These are phyloP conservation scores for Epinotia brunnichana DNA, from an alignment of 2,888 invertebrate species.

Conservation along the genomic window DNA sequence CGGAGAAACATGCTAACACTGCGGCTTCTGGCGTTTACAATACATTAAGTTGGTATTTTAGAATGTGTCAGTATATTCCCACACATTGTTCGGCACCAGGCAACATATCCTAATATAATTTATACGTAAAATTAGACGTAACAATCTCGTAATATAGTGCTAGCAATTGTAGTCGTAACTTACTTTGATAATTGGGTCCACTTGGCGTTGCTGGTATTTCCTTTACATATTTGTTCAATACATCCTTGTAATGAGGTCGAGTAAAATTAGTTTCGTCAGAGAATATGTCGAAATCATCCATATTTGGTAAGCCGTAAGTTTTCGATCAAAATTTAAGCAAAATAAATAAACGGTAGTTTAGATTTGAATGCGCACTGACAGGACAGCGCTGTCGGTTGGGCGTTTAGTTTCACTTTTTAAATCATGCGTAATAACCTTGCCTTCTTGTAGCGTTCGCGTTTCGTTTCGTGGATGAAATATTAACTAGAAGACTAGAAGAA, in stretches of 20 bases:
- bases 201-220: conserved; percentile 69
- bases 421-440: neutral
- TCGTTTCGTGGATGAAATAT: conserved; percentile 27
- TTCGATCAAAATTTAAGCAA: neutral
- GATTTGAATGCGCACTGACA: conserved; percentile 23
- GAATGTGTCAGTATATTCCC: conserved; percentile 32
- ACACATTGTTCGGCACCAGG: conserved; percentile 19
- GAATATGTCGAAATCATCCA: conserved; percentile 79
- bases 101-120: conserved; percentile 17
- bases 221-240: conserved; percentile 68
- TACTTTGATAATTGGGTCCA: conserved; percentile 78
- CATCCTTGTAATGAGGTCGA: conserved; percentile 66
- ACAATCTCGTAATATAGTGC: conserved; percentile 18
- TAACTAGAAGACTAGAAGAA: conserved; percentile 1
- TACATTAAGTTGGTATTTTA: conserved; percentile 26
- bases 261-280: conserved; percentile 75
- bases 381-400: conserved; percentile 33
- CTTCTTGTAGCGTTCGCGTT: conserved; percentile 16
- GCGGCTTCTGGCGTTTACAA: neutral
- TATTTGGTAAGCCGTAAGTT: conserved; percentile 47
- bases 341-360: conserved; percentile 12
- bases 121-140: conserved; percentile 15
- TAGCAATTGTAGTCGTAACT: conserved; percentile 46
- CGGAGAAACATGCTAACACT: conserved; percentile 15
- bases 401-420: conserved; percentile 41